A percentile compares a stretch with the other conserved stretches of the same genome.
phyloP scores from a whole-genome alignment of 2,113 vertebrate genomes.

The Rhodinocichla rosea region DNA sequence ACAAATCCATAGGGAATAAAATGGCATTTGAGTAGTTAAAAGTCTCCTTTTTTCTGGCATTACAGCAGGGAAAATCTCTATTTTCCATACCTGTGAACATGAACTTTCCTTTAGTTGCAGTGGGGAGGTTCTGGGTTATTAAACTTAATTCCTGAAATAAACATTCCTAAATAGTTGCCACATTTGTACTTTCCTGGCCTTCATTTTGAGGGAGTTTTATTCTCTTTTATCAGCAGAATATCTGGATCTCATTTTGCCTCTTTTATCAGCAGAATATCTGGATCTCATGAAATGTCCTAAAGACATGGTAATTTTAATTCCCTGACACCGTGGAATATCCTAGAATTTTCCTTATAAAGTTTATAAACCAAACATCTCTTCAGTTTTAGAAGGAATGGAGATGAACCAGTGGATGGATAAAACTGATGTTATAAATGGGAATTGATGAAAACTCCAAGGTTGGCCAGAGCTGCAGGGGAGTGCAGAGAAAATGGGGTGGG shows the following conservation, averaged over 20 bases:
- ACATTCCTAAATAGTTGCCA: background rate
- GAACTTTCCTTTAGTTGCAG: background rate
- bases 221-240: background rate
- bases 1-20: background rate
- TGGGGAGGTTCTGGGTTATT: background rate
- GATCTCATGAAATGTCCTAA: background rate
- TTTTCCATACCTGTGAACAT: background rate
- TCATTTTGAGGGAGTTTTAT: background rate
- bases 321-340: accelerated
- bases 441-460: background rate
- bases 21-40: background rate
- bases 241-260: background rate
- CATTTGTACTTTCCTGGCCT: background rate
- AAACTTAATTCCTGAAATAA: background rate
- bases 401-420: background rate
- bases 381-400: background rate
- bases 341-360: background rate
- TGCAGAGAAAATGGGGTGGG: background rate
- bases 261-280: background rate
- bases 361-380: background rate
- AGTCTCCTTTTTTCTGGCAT: background rate
- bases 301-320: accelerated
- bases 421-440: accelerated
- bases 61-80: background rate
- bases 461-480: background rate